These are phyloP conservation scores for Chromoteleia sp. DNA, from an alignment of 2,888 invertebrate species.

Conservation along the genomic window DNA sequence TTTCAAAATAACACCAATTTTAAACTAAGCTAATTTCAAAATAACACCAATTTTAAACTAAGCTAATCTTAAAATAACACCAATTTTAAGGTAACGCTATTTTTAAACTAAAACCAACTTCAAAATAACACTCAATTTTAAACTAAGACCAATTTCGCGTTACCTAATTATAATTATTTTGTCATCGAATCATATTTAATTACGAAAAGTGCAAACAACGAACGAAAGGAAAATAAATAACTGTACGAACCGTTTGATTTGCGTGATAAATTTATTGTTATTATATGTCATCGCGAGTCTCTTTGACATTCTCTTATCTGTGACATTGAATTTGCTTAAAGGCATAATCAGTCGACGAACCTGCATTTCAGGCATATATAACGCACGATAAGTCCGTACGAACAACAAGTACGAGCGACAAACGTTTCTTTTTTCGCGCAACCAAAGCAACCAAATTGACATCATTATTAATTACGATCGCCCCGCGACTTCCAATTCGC, in stretches of 20 bases:
- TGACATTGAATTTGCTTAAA: conserved; percentile 77
- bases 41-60: no score
- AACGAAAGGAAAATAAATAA: conserved; percentile 22
- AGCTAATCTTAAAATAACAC: no score
- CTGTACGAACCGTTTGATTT: conserved; percentile 50
- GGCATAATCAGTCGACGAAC: conserved; percentile 72
- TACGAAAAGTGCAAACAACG: neutral
- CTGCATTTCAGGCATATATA: conserved; percentile 63
- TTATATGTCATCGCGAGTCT: conserved; percentile 67
- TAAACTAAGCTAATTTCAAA: no score
- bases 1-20: no score
- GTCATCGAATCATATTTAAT: neutral
- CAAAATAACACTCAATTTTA: no score
- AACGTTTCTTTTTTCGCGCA: conserved; percentile 27
- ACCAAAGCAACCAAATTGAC: conserved; percentile 27
- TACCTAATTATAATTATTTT: neutral
- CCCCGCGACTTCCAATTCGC: no score
- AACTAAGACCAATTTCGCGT: no score
- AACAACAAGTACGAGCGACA: conserved; percentile 56
- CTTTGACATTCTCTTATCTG: conserved; percentile 73
- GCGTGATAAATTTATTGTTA: conserved; percentile 54
- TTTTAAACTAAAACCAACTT: no score
- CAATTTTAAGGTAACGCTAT: no score
- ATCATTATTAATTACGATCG: conserved; percentile 22
- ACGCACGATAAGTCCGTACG: conserved; percentile 58